These are phyloP conservation scores for Chloropsis cyanopogon DNA, from an alignment of 2,113 vertebrate genomes.

Conservation along the genomic window DNA sequence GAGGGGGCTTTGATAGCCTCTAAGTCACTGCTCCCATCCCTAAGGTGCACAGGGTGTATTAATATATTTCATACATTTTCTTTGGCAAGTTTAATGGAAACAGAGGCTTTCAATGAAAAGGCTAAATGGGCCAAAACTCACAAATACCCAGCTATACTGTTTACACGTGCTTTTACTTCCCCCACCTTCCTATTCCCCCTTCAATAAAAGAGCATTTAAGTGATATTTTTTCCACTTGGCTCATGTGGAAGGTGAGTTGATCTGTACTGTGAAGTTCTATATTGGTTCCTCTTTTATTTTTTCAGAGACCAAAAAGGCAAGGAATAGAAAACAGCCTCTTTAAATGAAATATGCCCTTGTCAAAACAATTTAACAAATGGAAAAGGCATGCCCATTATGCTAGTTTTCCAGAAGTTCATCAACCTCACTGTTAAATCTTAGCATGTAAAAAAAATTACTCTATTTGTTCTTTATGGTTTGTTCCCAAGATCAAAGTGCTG, in stretches of 20 bases:
- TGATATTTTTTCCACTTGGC: background rate
- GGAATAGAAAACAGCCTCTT: conserved; percentile 54
- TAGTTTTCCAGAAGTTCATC: conserved; percentile 68
- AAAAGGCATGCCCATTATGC: conserved; percentile 47
- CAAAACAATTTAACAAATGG: conserved; percentile 66
- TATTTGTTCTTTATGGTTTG: conserved; percentile 60
- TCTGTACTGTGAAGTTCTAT: background rate
- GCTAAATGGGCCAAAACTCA: conserved; percentile 50
- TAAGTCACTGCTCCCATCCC: background rate
- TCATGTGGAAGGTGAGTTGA: conserved; percentile 37
- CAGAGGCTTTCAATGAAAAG: conserved; percentile 52
- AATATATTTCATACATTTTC: conserved; percentile 54
- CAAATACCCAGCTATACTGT: conserved; percentile 33
- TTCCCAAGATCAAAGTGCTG: conserved; percentile 57
- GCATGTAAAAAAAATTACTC: conserved; percentile 48
- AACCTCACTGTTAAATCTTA: conserved; percentile 55
- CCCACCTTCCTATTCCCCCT: background rate
- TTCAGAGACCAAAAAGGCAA: conserved; percentile 46
- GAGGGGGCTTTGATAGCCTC: background rate
- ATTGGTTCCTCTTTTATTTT: conserved; percentile 24
- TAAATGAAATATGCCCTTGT: conserved; percentile 63
- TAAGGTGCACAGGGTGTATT: background rate
- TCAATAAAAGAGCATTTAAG: background rate
- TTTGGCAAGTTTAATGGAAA: conserved; percentile 67
- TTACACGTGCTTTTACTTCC: background rate